Conservation (phyloP, 2,797 vertebrate species). For the Pseudochaenichthys georgianus region DNA sequence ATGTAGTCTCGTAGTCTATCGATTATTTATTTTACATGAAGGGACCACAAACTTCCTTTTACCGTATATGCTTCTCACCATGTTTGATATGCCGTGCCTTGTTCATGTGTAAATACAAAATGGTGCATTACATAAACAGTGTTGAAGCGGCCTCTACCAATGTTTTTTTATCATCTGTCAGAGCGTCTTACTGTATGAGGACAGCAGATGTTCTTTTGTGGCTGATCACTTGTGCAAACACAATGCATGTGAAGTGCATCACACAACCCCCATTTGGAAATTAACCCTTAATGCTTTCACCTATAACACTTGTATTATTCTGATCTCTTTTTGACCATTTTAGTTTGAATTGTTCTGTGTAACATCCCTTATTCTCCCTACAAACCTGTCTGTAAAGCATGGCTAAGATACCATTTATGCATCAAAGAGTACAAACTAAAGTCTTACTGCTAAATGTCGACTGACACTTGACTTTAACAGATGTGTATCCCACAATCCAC, state of each 20-base stretch:
- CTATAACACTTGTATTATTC: too few relatives aligned
- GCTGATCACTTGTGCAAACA: background rate
- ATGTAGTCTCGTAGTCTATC: too few relatives aligned
- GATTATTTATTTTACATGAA: background rate
- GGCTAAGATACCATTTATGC: too few relatives aligned
- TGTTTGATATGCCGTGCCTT: background rate
- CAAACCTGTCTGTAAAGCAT: background rate
- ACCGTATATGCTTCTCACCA: background rate
- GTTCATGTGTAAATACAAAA: constrained; percentile 1
- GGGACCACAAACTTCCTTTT: background rate
- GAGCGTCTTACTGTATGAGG: too few relatives aligned
- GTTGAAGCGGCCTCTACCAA: background rate
- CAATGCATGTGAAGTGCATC: background rate
- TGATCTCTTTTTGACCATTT: background rate
- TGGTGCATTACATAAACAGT: background rate
- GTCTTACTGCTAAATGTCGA: too few relatives aligned
- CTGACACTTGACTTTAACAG: too few relatives aligned
- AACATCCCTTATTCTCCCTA: background rate
- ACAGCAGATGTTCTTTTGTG: constrained; percentile 1
- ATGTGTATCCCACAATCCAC: too few relatives aligned
- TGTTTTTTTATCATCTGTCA: constrained; percentile 7
- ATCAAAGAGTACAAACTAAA: background rate
- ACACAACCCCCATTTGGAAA: background rate
- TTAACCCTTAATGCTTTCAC: background rate
- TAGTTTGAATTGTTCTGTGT: too few relatives aligned